Base-by-base conservation (phyloP, 2,113 vertebrate genomes). In the Macheiramphus alcinus region DNA sequence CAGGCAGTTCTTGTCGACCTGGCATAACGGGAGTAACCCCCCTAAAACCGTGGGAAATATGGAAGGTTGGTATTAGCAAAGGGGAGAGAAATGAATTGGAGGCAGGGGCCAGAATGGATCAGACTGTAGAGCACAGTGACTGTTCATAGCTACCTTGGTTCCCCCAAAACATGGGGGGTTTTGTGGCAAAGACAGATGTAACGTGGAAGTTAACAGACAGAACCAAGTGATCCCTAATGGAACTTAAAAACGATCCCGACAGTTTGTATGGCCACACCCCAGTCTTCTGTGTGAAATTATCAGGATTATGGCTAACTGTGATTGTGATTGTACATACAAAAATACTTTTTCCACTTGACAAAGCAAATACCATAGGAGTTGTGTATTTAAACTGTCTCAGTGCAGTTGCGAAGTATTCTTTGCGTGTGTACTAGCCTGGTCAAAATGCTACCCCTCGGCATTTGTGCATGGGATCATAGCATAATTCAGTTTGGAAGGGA, bases 101-200 rank as follows among this genome's bases (percentile, higher is more conserved):
- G 3, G 2, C 4, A 31, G 18, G 8, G 40, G 19, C n/a, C n/a
- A 76, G 23, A 80, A 80, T 55, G 9, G 67, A 68, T 62, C 16
- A 40, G 13, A 10, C n/a, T 55, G 10, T 50, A 47, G 53, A 83
- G 17, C 29, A 38, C 0, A 0, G 22, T 72, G 52, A 38, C 62
- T 59, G 11, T 59, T 86, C 62, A 83, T 47, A 82, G 13, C 27
- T 88, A 70, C 50, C 23, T 71, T 67, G 34, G 5, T n/a, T 79
- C 10, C 23, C 7, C 18, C 12, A 79, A 61, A 80, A 11, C 25
- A 45, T 2, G 14, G 3, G 1, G 0, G 0, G 0, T 3, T 88
- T 84, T 59, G 36, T 32, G 21, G 5, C 16, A 36, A 61, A 53
- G 45, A 16, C 29, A 63, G 53, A 32, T 58, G 19, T 76, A 68